A percentile compares a stretch with the other conserved stretches of the same genome.
These are phyloP conservation scores for Cyanoliseus patagonus DNA, from an alignment of 2,113 vertebrate genomes.

Conservation along the genomic window DNA sequence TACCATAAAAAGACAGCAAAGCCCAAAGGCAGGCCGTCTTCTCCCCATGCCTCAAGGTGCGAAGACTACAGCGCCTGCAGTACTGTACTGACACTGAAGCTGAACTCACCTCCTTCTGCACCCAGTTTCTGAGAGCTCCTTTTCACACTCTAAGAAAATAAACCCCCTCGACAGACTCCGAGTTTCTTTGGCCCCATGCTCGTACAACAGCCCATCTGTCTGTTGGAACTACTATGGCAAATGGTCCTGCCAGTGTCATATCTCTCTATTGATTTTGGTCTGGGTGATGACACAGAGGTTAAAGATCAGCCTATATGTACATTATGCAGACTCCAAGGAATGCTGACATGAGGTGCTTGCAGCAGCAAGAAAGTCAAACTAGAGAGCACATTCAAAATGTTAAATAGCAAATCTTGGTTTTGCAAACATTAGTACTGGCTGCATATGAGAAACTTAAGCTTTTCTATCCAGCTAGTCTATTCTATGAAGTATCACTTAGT, in stretches of 20 bases:
- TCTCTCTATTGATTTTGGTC: conserved; percentile 53
- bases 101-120: neutral
- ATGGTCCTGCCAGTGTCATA: conserved; percentile 26
- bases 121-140: neutral
- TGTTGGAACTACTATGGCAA: conserved; percentile 13
- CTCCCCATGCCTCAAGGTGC: neutral
- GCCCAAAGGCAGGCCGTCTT: neutral
- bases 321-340: conserved; percentile 48
- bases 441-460: conserved; percentile 4
- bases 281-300: conserved; percentile 47
- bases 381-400: neutral
- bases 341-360: conserved; percentile 43
- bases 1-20: neutral
- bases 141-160: neutral
- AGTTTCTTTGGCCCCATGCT: neutral
- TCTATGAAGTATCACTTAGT: conserved; percentile 39
- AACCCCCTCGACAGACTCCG: rapidly evolving
- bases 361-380: conserved; percentile 22
- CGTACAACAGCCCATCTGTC: conserved; percentile 37
- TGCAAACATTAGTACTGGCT: conserved; percentile 55
- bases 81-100: neutral
- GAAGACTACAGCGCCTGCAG: neutral
- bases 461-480: conserved; percentile 14
- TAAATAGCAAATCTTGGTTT: conserved; percentile 12
- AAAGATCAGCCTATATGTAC: conserved; percentile 52